Base-by-base conservation (phyloP, 92 coral and sea anemone species). In the Zoanthus gigantus region DNA sequence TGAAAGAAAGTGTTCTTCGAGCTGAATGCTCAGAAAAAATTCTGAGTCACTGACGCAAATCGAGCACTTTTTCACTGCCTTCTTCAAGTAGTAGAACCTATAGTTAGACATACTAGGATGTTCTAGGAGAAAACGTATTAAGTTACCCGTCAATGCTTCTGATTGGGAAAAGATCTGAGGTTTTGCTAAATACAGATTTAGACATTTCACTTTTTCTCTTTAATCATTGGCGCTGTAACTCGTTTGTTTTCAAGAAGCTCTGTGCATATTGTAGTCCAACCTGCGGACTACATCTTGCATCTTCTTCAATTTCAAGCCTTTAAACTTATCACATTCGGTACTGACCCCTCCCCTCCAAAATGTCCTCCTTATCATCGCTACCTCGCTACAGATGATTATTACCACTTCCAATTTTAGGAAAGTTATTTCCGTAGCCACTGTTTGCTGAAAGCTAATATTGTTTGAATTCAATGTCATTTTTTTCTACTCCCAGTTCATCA, bases 51-150 rank as follows among this genome's bases (percentile, higher is more conserved):
- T 11, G 0, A 0, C 56, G 7, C 9, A 4, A 37, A 37, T 0
- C 5, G 12, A 50, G 9, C 56, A 4, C 71, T 77, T 53, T n/a
- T 74, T 54, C 17, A 86, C 95, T 23, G 98, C 97, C 45, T 84
- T 63, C 34, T 75, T 87, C 54, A 95, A 30, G 17, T 88, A 67
- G 48, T 83, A 82, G 57, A 93, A 95, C 48, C 11, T 81, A 76
- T 84, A 95, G 11, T 82, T 86, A 14, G 83, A 34, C 15, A 14
- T 13, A 4, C 63, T 30, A 16, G 14, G 83, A 34, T 15, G 29
- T 13, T 9, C 63, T 30, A 16, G 14, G 7, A 23, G 74, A 13
- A 46, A 53, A 34, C 15, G 48, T 53, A 13, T 13, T 10, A 46
- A 66, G 31, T 67, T 65, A 44, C 16, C 29, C 23, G 28, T 54